Base-by-base conservation (phyloP, 2,797 vertebrate species). In the Gymnoscopelus microlampas region DNA sequence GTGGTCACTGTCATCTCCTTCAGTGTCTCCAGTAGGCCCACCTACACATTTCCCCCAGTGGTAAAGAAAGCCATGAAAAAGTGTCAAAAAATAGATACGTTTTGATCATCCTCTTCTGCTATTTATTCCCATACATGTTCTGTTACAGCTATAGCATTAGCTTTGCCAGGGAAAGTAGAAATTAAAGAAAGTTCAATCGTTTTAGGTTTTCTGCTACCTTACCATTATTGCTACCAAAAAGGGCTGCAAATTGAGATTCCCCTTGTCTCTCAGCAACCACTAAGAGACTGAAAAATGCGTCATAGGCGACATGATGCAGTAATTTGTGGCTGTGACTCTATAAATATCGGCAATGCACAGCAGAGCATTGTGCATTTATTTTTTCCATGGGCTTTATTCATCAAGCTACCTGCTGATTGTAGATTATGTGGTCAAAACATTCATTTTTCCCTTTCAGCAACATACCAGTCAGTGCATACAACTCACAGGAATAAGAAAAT, bases 161-260 rank as follows among this genome's bases (percentile, higher is more conserved):
- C 81, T 81, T 81, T 77, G 84, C 80, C 50, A 66, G 86, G 75
- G 78, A 88, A 91, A 89, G 89, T 85, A 85, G 85, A 77, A 91
- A 91, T 91, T 92, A 92, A 81, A 83, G 79, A 75, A 91, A 89
- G 86, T 90, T 92, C 81, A 91, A 86, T 89, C 87, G 61, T 83
- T 87, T 89, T 85, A 88, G 89, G 88, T 93, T 48, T 93, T 92
- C 88, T 78, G 68, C 82, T 91, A 94, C 90, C 90, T 91, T 91
- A 92, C 90, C 73, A 95, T 95, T 94, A 94, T 94, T 93, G 80
- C 83, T 87, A 73, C 88, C 91, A 86, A 81, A 44, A 87, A 86
- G 60, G 85, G 86, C 68, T 83, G 78, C 91, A 92, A 92, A 92
- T 93, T 93, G 84, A 85, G 91, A 93, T 92, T 88, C 82, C 87